These are phyloP conservation scores for Cephus pygmeus DNA, from an alignment of 2,888 invertebrate species.

Conservation along the genomic window DNA sequence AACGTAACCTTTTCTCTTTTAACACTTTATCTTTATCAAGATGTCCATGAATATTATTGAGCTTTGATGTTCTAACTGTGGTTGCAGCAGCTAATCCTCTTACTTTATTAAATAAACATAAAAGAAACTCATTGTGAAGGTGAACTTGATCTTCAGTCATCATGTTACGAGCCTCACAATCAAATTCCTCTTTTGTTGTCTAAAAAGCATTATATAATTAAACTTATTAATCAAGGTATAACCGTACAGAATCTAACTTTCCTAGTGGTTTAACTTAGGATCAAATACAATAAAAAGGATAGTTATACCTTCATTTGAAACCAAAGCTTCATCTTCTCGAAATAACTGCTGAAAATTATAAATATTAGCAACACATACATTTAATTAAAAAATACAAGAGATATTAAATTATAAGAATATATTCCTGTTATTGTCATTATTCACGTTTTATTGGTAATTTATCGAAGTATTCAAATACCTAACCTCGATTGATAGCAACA, in stretches of 20 bases:
- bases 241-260: constrained; percentile 8
- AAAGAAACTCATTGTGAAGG: constrained; percentile 85
- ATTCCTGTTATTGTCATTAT: background rate
- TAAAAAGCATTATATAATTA: constrained; percentile 67
- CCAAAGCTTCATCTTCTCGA: constrained; percentile 80
- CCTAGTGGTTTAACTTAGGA: constrained; percentile 7
- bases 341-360: constrained; percentile 67
- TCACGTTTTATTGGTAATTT: background rate
- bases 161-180: constrained; percentile 80
- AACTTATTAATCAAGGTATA: constrained; percentile 10
- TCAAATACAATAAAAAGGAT: background rate
- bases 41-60: constrained; percentile 48
- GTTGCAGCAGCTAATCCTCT: constrained; percentile 63
- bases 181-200: constrained; percentile 86
- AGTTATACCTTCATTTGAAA: constrained; percentile 69
- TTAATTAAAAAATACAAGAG: background rate
- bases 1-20: constrained; percentile 55
- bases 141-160: constrained; percentile 80
- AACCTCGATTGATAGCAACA: background rate
- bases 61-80: constrained; percentile 59
- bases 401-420: background rate
- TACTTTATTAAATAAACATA: constrained; percentile 84
- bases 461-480: background rate
- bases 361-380: background rate
- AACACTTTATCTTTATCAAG: constrained; percentile 65